Base-by-base conservation (phyloP, 2,113 vertebrate genomes). In the Gavialis gangeticus region DNA sequence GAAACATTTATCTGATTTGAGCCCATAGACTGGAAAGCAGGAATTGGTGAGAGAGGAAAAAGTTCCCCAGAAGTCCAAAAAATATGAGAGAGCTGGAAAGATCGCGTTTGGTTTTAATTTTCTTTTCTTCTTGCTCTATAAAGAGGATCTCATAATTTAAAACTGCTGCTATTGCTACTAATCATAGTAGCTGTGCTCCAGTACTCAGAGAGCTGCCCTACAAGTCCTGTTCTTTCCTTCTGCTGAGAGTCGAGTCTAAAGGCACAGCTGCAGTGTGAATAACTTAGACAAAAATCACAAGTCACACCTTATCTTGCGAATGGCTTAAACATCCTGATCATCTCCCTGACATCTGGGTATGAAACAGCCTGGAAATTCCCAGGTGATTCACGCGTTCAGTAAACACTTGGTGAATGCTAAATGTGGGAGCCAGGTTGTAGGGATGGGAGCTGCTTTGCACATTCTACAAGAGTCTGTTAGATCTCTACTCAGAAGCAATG, bases 91-190 rank as follows among this genome's bases (percentile, higher is more conserved):
- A 89, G 55, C 3, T 73, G 80, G 69, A 22, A 0, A 3, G 79
- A 1, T 27, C 55, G n/a, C 80, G 56, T n/a, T 73, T 92, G 93
- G 59, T 75, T 96, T 85, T 92, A 84, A 79, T 87, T 75, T 87
- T 85, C 66, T 63, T 54, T 81, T 85, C 80, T 81, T 93, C 84
- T 93, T 87, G 56, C 77, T 87, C 56, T 87, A 81, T 67, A 85
- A 89, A 96, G 86, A 94, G 83, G 30, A 59, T 92, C 87, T 76
- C 59, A 59, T 83, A 79, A 85, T 95, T 87, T 92, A 69, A 94
- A 91, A 84, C 88, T 89, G 84, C 93, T 95, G 87, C 46, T 78
- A 75, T 63, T 85, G 75, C 69, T 87, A 46, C 79, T 91, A 82
- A 62, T 85, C 59, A n/a, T 59, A 15, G 92, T 85, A 84, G 80